Evolutionary conservation across 2,113 vertebrate species (phyloP), one percentile per base, ranked within the genome.

Genomic region (Capricornis sumatraensis): DNA sequence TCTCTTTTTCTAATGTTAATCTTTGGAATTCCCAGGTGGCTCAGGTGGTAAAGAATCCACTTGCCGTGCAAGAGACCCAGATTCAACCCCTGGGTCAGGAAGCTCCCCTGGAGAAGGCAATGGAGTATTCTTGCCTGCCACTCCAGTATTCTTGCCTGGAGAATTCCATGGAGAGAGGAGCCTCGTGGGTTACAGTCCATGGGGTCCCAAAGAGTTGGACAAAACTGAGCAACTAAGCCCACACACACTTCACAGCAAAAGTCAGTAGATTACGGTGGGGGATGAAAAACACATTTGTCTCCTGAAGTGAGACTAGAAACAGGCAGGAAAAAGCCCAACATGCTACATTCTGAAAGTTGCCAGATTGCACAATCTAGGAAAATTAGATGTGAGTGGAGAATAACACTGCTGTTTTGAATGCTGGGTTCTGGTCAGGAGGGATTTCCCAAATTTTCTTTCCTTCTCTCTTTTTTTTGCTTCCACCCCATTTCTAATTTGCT

Each of bases 281-380:
- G 23, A 8, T 16, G 40, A 7, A 28, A 62, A 30, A 52, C 36
- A 30, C 4, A 27, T 30, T 92, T 87, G 17, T 30, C 27, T 7
- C 2, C 13, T 64, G 25, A 2, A 45, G 12, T 28, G 13, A 91
- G 50, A n/a, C 12, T 17, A 28, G 28, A 86, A 94, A 83, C 0
- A 36, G 67, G 8, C 7, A 78, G 74, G 64, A 90, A 96, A 78
- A 36, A 4, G 9, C 0, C 13, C 28, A 50, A 50, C 0, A 45
- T 92, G 33, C 33, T 36, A 7, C 71, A 28, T 17, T 50, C 4
- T 47, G 85, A 36, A 90, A 97, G 1, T 14, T 64, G 6, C 62
- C 43, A 40, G 6, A 76, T 92, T 96, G 81, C 64, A 43, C n/a
- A 94, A 96, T n/a, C 71, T 58, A 53, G 89, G 89, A 92, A 89